phyloP scores from a whole-genome alignment of 2,797 vertebrate genomes.

The Ceyx erithaca region DNA sequence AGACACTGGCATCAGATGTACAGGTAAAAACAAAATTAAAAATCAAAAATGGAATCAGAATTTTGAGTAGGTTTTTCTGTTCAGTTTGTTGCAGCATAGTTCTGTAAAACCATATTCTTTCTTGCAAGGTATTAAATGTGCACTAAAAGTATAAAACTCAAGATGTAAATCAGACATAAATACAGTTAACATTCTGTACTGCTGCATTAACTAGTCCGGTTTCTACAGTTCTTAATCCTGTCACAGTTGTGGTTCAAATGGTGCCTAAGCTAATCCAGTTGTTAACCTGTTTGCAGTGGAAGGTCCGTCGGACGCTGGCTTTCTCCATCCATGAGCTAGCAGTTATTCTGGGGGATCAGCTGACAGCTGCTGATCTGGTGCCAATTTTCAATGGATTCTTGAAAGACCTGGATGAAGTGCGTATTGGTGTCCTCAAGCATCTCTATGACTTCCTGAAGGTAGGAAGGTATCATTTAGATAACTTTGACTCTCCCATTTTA shows the following conservation, averaged over 20 bases:
- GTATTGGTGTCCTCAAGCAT: slow-evolving; percentile 82
- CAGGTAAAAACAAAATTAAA: slow-evolving; percentile 64
- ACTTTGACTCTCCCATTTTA: not conserved
- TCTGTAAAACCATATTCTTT: accelerated
- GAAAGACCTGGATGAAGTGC: slow-evolving; percentile 83
- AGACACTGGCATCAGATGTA: slow-evolving; percentile 77
- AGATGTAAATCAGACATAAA: not conserved
- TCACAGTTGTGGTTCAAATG: not conserved
- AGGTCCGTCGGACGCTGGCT: slow-evolving; percentile 88
- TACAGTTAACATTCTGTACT: not conserved
- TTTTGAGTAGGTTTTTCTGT: not conserved
- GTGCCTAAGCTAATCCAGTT: not conserved
- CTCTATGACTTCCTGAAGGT: slow-evolving; percentile 85
- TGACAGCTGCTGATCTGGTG: slow-evolving; percentile 91
- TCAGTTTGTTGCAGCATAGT: not conserved
- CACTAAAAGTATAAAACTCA: not conserved
- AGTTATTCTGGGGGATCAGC: slow-evolving; percentile 90
- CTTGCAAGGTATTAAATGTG: accelerated
- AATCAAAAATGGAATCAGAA: not conserved
- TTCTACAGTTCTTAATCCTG: not conserved
- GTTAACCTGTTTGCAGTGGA: slow-evolving; percentile 83
- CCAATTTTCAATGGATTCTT: slow-evolving; percentile 89
- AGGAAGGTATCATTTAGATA: not conserved
- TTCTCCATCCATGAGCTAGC: slow-evolving; percentile 93
- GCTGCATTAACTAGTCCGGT: not conserved